A percentile compares a stretch with the other conserved stretches of the same genome.
These are phyloP conservation scores for Caloenas nicobarica DNA, from an alignment of 2,113 vertebrate genomes.

Conservation along the genomic window DNA sequence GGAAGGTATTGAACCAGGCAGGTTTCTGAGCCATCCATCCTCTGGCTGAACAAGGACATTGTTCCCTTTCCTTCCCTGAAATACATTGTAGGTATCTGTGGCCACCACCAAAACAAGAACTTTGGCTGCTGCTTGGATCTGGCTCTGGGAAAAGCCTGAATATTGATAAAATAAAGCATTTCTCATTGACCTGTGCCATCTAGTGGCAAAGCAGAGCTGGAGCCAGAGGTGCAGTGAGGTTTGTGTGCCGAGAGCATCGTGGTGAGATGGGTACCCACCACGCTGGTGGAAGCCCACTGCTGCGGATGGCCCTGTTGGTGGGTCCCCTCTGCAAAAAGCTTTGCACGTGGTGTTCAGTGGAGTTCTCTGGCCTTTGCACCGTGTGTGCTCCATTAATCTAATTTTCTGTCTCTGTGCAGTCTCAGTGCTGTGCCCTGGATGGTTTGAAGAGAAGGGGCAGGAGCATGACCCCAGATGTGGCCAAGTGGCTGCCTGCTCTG, in stretches of 20 bases:
- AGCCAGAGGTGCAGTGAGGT: not conserved
- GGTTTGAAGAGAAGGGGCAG: not conserved
- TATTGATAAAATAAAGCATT: not conserved
- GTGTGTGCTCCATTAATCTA: rapidly evolving
- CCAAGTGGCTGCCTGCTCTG: not conserved
- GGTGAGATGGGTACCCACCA: not conserved
- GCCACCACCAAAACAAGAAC: not conserved
- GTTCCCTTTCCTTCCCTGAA: not conserved
- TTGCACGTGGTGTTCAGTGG: rapidly evolving
- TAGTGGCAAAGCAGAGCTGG: conserved; percentile 57
- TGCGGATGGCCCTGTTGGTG: not conserved
- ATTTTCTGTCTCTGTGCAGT: not conserved
- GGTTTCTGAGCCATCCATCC: not conserved
- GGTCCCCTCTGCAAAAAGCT: not conserved
- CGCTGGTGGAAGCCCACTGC: rapidly evolving
- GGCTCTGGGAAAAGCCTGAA: not conserved
- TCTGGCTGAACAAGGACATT: not conserved
- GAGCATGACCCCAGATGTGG: rapidly evolving
- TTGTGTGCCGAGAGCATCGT: rapidly evolving
- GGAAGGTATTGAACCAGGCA: not conserved
- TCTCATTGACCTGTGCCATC: conserved; percentile 71
- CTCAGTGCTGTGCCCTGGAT: not conserved
- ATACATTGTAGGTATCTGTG: not conserved
- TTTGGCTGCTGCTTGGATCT: not conserved
- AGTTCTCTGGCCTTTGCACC: not conserved